phyloP scores from a whole-genome alignment of 2,888 invertebrate species.

The Leptinotarsa juncta region DNA sequence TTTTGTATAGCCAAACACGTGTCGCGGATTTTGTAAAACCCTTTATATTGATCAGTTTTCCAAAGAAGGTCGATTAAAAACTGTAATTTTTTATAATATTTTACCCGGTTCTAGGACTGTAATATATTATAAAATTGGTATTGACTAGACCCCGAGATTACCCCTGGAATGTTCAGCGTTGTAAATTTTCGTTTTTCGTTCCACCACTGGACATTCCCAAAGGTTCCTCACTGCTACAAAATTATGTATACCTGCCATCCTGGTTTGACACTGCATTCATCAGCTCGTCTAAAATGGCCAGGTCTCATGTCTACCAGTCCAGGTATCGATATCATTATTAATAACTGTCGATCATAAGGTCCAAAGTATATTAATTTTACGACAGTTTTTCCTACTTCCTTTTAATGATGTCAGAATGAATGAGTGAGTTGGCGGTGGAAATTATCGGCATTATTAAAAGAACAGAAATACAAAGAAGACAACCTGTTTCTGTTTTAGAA shows the following conservation, averaged over 20 bases:
- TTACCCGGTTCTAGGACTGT: no score
- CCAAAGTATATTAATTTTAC: slow-evolving; percentile 35
- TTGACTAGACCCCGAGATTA: no score
- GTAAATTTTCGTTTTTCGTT: not conserved
- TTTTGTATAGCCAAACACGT: no score
- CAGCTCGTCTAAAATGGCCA: slow-evolving; percentile 58
- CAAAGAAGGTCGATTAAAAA: no score
- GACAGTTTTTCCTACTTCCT: slow-evolving; percentile 41
- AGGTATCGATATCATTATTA: slow-evolving; percentile 63
- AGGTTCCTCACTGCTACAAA: slow-evolving; percentile 47
- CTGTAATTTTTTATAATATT: no score
- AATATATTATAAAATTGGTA: no score
- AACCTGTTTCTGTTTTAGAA: not conserved
- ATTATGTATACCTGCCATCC: slow-evolving; percentile 56
- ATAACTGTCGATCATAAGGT: slow-evolving; percentile 59
- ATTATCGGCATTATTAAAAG: slow-evolving; percentile 19
- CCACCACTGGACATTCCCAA: slow-evolving; percentile 34
- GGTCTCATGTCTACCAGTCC: slow-evolving; percentile 55
- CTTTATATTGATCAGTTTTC: no score
- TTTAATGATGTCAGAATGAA: slow-evolving; percentile 37
- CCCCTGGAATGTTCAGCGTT: not conserved
- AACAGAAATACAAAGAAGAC: slow-evolving; percentile 5
- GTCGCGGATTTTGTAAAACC: no score
- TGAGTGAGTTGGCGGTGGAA: slow-evolving; percentile 27
- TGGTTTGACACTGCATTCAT: slow-evolving; percentile 58